These are phyloP conservation scores for Cyphomyrus plagiostoma DNA, from an alignment of 2,113 vertebrate species.

Conservation along the genomic window DNA sequence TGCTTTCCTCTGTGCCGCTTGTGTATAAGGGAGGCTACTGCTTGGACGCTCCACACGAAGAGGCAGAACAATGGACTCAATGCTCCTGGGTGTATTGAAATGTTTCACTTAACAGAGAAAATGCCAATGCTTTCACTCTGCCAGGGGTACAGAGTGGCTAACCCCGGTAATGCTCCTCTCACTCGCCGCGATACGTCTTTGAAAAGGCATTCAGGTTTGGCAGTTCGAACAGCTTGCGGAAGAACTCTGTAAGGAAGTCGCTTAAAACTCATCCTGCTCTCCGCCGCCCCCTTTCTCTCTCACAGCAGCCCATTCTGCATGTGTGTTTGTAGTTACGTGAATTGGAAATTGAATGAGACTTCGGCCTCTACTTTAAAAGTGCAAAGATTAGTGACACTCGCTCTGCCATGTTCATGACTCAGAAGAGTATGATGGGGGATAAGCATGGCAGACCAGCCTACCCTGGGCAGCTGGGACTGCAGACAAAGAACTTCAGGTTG, in stretches of 20 bases:
- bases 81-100: background rate
- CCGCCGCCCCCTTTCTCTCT: background rate
- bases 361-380: background rate
- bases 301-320: background rate
- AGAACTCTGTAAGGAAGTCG: background rate
- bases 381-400: background rate
- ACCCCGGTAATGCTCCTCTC: background rate
- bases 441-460: background rate
- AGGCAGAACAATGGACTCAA: background rate
- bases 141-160: background rate
- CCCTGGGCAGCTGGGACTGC: background rate
- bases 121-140: background rate
- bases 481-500: background rate
- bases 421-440: background rate
- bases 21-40: background rate
- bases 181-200: background rate
- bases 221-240: background rate
- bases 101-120: background rate
- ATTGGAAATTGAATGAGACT: background rate
- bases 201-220: background rate
- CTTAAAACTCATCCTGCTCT: background rate
- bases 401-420: background rate
- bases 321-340: background rate
- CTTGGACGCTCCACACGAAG: background rate
- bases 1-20: background rate